Conservation (phyloP, 2,888 invertebrate genomes). For the Morinoia aosen region DNA sequence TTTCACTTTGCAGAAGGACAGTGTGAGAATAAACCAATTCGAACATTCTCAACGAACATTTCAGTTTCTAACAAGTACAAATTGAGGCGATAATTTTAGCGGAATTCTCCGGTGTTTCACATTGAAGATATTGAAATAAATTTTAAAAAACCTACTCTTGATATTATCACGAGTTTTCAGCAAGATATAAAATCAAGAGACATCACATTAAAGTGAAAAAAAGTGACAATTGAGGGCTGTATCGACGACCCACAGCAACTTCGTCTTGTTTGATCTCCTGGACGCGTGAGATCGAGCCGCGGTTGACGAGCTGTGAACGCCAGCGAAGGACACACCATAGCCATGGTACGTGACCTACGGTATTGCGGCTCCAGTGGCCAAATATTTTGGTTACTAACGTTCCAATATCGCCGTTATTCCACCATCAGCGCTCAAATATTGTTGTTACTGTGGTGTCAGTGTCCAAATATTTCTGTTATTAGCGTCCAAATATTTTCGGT, state of each 20-base stretch:
- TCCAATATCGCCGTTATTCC: too few relatives aligned
- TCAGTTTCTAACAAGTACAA: background rate
- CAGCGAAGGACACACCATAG: background rate
- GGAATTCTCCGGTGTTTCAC: background rate
- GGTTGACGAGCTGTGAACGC: background rate
- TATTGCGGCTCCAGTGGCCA: too few relatives aligned
- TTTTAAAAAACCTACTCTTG: background rate
- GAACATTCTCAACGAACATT: background rate
- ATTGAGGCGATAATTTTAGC: background rate
- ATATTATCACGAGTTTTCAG: background rate
- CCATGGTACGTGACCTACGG: background rate
- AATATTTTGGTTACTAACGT: too few relatives aligned
- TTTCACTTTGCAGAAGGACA: background rate
- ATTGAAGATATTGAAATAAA: background rate
- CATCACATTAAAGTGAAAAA: background rate
- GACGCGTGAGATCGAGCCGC: background rate
- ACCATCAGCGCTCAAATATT: too few relatives aligned
- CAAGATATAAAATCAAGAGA: background rate
- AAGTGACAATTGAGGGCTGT: background rate
- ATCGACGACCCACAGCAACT: background rate
- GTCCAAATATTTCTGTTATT: too few relatives aligned
- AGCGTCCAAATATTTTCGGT: too few relatives aligned
- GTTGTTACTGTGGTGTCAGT: too few relatives aligned
- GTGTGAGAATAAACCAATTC: background rate
- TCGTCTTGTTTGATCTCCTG: background rate